These are phyloP conservation scores for Microchrysa polita DNA, from an alignment of 2,888 invertebrate species.

Conservation along the genomic window DNA sequence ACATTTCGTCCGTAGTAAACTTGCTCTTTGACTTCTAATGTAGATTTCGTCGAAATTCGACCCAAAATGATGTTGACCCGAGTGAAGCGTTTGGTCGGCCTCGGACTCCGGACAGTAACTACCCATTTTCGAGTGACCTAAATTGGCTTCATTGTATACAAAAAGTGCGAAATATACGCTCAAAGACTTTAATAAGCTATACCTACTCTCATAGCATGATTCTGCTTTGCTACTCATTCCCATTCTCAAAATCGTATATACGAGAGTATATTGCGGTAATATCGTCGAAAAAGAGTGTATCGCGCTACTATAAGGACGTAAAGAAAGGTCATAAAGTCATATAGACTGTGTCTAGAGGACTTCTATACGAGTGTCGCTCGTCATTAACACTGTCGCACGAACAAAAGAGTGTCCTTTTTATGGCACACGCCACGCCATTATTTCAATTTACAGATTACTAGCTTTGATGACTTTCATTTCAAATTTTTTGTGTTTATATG, in stretches of 20 bases:
- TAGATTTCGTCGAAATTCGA: not conserved
- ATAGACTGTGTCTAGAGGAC: not conserved
- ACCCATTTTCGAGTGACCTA: slow-evolving; percentile 23
- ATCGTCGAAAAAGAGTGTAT: not conserved
- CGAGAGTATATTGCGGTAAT: not conserved
- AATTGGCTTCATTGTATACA: slow-evolving; percentile 22
- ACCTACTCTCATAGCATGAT: too few relatives aligned
- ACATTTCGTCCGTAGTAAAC: not conserved
- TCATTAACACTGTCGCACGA: too few relatives aligned
- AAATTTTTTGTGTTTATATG: not conserved
- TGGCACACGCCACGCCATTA: slow-evolving; percentile 1
- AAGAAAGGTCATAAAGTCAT: slow-evolving; percentile 13
- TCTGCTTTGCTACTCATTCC: too few relatives aligned
- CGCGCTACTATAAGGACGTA: too few relatives aligned
- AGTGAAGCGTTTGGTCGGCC: too few relatives aligned
- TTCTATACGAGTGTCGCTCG: not conserved
- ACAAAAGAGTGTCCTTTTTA: not conserved
- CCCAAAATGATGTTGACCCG: not conserved
- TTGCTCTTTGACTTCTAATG: not conserved
- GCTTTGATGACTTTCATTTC: not conserved
- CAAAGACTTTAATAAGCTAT: slow-evolving; percentile 9
- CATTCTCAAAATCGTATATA: not conserved
- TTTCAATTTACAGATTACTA: slow-evolving; percentile 12
- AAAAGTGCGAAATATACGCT: slow-evolving; percentile 2
- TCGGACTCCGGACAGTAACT: too few relatives aligned